A percentile compares a stretch with the other conserved stretches of the same genome.
Conservation (phyloP, 2,888 invertebrate species). For the Megamerina dolium region DNA sequence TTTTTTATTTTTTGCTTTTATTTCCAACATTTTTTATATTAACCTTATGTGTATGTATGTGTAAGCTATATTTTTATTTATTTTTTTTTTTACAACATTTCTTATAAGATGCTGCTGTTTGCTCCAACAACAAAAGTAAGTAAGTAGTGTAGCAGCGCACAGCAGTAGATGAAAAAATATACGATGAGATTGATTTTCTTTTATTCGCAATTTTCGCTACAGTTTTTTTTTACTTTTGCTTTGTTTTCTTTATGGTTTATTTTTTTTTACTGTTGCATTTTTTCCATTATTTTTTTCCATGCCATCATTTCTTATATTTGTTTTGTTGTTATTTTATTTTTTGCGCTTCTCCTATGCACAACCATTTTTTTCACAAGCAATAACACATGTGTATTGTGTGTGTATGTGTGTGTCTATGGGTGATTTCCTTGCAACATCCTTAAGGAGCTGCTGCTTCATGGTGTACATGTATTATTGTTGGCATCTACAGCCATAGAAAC, state of each 20-base stretch:
- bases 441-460: slow-evolving; percentile 5
- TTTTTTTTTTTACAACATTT: slow-evolving; percentile 3
- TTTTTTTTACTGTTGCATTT: no score
- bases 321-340: slow-evolving; percentile 13
- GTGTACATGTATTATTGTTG: no score
- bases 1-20: slow-evolving; percentile 5
- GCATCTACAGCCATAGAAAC: no score
- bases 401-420: slow-evolving; percentile 2
- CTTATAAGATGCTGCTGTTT: neutral
- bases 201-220: slow-evolving; percentile 37
- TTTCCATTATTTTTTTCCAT: slow-evolving; percentile 20
- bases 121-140: no score
- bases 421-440: slow-evolving; percentile 6
- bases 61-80: slow-evolving; percentile 2
- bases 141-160: neutral
- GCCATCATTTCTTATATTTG: neutral
- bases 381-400: neutral
- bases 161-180: slow-evolving; percentile 1
- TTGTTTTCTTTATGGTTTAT: slow-evolving; percentile 14
- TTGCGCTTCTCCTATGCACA: slow-evolving; percentile 16
- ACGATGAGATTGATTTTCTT: slow-evolving; percentile 43
- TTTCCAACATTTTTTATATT: neutral
- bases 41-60: neutral
- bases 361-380: slow-evolving; percentile 2
- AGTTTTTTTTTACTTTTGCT: slow-evolving; percentile 29